Evolutionary conservation across 2,797 vertebrate species (phyloP).

Genomic region (Limosa lapponica): DNA sequence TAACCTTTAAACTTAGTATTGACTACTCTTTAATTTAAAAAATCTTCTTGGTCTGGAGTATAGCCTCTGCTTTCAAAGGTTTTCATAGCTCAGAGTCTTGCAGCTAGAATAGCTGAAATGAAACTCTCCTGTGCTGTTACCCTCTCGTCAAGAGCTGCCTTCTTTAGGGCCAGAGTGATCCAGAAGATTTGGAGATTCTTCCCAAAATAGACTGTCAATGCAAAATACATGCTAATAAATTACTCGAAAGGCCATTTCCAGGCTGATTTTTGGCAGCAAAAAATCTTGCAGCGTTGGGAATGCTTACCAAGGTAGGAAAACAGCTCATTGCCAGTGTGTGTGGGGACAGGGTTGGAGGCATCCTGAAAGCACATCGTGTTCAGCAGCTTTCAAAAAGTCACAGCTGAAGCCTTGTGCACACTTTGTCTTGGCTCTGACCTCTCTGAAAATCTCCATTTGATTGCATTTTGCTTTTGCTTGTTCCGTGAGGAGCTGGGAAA

Average conservation of each 20-base stretch:
- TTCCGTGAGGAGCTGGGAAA: neutral
- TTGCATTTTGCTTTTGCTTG: neutral
- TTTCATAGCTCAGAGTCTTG: neutral
- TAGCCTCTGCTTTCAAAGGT: neutral
- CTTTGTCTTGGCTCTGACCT: neutral
- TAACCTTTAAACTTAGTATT: neutral
- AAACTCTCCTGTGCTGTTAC: neutral
- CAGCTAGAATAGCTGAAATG: neutral
- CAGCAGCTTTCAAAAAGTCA: neutral
- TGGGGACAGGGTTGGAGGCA: neutral
- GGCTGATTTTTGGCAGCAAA: neutral
- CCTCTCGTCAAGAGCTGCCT: neutral
- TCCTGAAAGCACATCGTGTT: neutral
- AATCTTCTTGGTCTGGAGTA: neutral
- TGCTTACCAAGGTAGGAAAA: neutral
- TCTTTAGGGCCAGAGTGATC: neutral
- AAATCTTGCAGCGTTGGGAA: neutral
- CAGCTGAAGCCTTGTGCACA: neutral
- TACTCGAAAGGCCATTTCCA: neutral
- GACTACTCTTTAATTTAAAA: neutral
- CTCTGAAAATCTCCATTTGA: neutral
- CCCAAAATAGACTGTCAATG: neutral
- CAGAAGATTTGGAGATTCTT: neutral
- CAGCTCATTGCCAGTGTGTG: fast-evolving
- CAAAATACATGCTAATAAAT: neutral